phyloP scores from a whole-genome alignment of 1,140 invertebrate genomes.

The Streblospio benedicti region DNA sequence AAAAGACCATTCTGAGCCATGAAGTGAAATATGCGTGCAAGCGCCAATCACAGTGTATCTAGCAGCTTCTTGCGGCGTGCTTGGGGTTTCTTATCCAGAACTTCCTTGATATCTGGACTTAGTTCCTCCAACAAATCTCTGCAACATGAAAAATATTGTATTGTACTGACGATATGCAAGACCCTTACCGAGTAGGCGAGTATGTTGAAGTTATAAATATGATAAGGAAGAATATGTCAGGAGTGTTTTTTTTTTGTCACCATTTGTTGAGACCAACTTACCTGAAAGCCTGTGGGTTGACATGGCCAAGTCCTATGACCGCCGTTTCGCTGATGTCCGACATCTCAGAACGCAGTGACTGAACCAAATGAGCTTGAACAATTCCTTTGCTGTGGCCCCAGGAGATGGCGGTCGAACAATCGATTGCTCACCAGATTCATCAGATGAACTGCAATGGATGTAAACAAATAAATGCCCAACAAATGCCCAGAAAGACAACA shows the following conservation, averaged over 20 bases:
- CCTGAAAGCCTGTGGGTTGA: conserved; percentile 86
- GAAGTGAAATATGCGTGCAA: conserved; percentile 82
- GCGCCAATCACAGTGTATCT: conserved; percentile 81
- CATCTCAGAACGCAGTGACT: conserved; percentile 71
- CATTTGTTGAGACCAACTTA: conserved; percentile 53
- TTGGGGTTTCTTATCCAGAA: conserved; percentile 95
- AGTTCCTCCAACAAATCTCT: conserved; percentile 96
- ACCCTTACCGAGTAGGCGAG: too few species aligned
- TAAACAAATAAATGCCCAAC: too few species aligned
- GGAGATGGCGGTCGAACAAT: conserved; percentile 11
- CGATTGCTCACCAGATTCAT: too few species aligned
- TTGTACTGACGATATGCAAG: too few species aligned
- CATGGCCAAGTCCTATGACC: conserved; percentile 83
- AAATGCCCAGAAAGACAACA: too few species aligned
- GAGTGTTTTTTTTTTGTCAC: too few species aligned
- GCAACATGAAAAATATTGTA: too few species aligned
- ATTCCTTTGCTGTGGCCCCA: conserved; percentile 46
- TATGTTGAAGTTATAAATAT: too few species aligned
- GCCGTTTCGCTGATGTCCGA: conserved; percentile 77
- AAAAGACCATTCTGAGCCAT: conserved; percentile 89
- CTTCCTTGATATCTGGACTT: conserved; percentile 79
- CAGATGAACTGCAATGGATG: too few species aligned
- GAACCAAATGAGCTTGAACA: conserved; percentile 85
- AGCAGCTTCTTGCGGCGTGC: conserved; percentile 72
- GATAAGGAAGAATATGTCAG: too few species aligned